Evolutionary conservation across 37 sponge, comb jelly and placozoan genomes (phyloP).

Genomic region (Mnemiopsis leidyi): DNA sequence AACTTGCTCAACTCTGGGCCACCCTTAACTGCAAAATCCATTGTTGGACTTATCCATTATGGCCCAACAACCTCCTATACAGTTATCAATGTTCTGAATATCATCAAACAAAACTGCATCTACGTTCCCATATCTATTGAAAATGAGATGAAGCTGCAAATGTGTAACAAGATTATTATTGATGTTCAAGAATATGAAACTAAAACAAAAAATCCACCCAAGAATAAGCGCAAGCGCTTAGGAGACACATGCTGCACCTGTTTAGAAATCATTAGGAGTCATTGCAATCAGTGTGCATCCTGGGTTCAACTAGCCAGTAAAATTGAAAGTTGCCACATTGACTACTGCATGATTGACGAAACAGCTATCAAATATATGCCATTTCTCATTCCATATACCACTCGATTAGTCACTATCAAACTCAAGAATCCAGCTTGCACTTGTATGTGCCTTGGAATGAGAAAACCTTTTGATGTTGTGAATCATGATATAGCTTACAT

Average conservation of each 20-base stretch:
- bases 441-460: no score
- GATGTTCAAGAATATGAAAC: neutral
- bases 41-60: neutral
- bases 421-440: neutral
- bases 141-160: neutral
- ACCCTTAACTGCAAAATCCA: neutral
- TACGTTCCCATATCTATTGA: neutral
- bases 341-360: neutral
- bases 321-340: neutral
- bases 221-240: neutral
- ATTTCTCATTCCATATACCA: neutral
- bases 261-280: neutral
- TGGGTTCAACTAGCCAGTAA: neutral
- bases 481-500: neutral
- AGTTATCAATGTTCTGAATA: neutral
- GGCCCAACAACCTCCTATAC: neutral
- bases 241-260: neutral
- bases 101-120: conserved; percentile 1
- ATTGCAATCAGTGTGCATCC: neutral
- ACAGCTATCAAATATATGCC: neutral
- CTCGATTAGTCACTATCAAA: neutral
- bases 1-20: neutral
- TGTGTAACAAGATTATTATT: neutral
- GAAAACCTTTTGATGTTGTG: neutral
- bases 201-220: neutral